phyloP scores from a whole-genome alignment of 2,113 vertebrate species.

The Aphelocoma coerulescens region DNA sequence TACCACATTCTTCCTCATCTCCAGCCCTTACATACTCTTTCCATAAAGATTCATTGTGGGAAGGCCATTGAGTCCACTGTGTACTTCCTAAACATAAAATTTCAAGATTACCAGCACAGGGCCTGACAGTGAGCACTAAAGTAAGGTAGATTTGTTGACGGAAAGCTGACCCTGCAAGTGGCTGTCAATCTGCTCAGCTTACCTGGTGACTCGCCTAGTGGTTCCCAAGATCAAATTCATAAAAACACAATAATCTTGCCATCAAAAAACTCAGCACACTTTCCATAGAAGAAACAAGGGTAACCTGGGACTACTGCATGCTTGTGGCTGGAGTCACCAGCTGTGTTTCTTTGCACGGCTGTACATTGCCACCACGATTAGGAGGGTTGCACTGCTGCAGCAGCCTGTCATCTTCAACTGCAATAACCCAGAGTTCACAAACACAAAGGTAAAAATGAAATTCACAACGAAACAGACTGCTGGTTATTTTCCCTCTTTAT shows the following conservation, averaged over 20 bases:
- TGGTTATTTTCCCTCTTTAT: not conserved
- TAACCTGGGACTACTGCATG: not conserved
- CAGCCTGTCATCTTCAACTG: not conserved
- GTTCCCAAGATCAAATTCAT: not conserved
- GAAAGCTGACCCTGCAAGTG: not conserved
- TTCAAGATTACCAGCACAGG: not conserved
- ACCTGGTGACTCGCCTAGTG: not conserved
- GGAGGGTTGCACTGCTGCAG: not conserved
- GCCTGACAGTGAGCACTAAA: not conserved
- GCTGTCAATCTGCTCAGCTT: not conserved
- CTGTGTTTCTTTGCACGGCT: not conserved
- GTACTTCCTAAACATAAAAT: not conserved
- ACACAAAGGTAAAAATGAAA: not conserved
- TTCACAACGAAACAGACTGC: fast-evolving
- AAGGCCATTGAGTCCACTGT: not conserved
- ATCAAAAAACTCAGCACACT: not conserved
- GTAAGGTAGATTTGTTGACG: not conserved
- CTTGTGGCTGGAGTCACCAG: not conserved
- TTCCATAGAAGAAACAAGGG: not conserved
- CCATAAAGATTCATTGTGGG: not conserved
- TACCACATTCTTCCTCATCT: not conserved
- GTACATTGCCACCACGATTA: no score
- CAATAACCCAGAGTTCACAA: not conserved
- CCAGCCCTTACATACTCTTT: not conserved
- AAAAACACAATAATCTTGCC: not conserved